Conservation (phyloP, 2,113 vertebrate species). For the Carassius carassius region DNA sequence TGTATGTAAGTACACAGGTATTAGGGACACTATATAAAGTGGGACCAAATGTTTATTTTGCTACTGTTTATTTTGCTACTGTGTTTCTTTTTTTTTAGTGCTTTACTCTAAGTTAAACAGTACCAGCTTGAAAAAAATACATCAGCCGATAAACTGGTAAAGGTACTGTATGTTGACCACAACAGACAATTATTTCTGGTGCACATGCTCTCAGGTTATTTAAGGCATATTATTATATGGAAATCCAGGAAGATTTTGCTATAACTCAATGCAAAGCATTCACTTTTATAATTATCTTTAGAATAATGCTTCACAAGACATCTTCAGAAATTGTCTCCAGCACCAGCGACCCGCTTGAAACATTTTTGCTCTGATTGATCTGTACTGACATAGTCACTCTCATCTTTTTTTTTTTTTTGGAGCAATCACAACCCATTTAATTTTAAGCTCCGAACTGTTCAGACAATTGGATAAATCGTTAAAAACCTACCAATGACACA, state of each 20-base stretch:
- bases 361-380: slow-evolving; percentile 47
- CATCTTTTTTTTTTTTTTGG: slow-evolving; percentile 9
- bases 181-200: neutral
- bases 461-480: slow-evolving; percentile 35
- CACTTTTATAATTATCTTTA: slow-evolving; percentile 17
- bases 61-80: too few species aligned
- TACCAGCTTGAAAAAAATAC: neutral
- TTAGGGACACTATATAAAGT: too few species aligned
- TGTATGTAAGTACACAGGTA: too few species aligned
- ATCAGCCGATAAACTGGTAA: neutral
- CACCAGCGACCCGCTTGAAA: slow-evolving; percentile 14
- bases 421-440: slow-evolving; percentile 44
- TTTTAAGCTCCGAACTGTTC: slow-evolving; percentile 33
- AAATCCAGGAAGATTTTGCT: neutral
- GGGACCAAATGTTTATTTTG: too few species aligned
- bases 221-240: neutral
- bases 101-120: neutral
- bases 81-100: neutral
- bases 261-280: neutral
- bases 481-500: slow-evolving; percentile 17
- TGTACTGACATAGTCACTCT: slow-evolving; percentile 19
- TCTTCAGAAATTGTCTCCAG: slow-evolving; percentile 26
- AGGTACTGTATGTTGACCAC: neutral
- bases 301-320: slow-evolving; percentile 23
- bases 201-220: neutral